Evolutionary conservation across 2,113 vertebrate species (phyloP).

Genomic region (Anhinga anhinga): DNA sequence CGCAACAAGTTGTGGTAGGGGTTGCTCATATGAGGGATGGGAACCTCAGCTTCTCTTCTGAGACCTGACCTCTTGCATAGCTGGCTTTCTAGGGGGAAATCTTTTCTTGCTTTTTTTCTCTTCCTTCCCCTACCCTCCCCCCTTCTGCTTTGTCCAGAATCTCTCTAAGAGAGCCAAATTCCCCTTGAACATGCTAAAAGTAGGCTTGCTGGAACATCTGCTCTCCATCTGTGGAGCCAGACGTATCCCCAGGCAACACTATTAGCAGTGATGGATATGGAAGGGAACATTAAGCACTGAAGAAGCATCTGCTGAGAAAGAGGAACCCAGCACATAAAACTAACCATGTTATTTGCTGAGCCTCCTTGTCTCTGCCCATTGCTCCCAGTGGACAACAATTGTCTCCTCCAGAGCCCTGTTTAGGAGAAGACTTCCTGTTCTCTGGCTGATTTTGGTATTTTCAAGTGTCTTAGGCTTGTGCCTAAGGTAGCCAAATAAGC

Average conservation of each 20-base stretch:
- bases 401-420: neutral
- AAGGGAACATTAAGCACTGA: neutral
- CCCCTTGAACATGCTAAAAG: neutral
- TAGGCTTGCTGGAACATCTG: conserved; percentile 61
- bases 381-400: neutral
- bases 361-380: neutral
- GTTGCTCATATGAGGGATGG: neutral
- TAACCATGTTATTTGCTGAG: neutral
- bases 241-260: conserved; percentile 29
- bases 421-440: neutral
- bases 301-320: conserved; percentile 32
- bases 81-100: neutral
- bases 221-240: conserved; percentile 50
- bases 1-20: neutral
- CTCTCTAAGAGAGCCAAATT: conserved; percentile 9
- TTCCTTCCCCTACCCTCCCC: neutral
- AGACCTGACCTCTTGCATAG: neutral
- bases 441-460: neutral
- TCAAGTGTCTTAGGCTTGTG: neutral
- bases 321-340: neutral
- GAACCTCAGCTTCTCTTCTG: neutral
- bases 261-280: conserved; percentile 16
- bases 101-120: neutral
- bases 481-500: neutral
- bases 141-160: neutral